Evolutionary conservation across 2,113 vertebrate species (phyloP).

Genomic region (Hippolais icterina): DNA sequence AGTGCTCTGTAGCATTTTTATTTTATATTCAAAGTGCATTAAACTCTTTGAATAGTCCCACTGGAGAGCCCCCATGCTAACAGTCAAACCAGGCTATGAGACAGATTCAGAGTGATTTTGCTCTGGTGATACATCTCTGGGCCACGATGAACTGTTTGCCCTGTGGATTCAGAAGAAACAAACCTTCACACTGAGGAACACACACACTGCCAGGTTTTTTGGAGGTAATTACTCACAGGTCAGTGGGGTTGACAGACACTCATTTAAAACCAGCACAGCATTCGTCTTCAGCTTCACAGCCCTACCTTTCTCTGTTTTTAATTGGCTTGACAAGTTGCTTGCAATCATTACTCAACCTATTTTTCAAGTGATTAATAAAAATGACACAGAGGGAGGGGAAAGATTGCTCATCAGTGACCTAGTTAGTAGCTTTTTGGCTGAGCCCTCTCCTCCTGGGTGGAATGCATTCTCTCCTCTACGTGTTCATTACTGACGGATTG

Average conservation of each 20-base stretch:
- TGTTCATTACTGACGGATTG: slow-evolving; percentile 18
- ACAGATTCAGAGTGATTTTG: not conserved
- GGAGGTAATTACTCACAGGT: slow-evolving; percentile 32
- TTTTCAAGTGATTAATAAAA: slow-evolving; percentile 73
- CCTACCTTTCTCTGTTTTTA: slow-evolving; percentile 58
- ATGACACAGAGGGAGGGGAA: slow-evolving; percentile 69
- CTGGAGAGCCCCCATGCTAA: not conserved
- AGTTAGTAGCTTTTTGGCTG: slow-evolving; percentile 46
- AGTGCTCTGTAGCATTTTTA: not conserved
- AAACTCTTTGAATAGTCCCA: slow-evolving; percentile 1
- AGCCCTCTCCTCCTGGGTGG: slow-evolving; percentile 9
- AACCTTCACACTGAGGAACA: slow-evolving; percentile 1
- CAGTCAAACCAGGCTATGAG: not conserved
- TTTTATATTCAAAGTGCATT: not conserved
- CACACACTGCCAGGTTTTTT: not conserved
- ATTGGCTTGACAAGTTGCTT: slow-evolving; percentile 56
- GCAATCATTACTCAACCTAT: slow-evolving; percentile 67
- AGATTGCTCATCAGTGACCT: slow-evolving; percentile 66
- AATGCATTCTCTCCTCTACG: slow-evolving; percentile 17
- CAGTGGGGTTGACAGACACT: slow-evolving; percentile 42
- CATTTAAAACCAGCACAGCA: slow-evolving; percentile 52
- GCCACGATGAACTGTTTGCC: slow-evolving; percentile 6
- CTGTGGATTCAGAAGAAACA: slow-evolving; percentile 18
- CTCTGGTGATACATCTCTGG: not conserved
- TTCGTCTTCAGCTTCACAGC: slow-evolving; percentile 26